phyloP scores from a whole-genome alignment of 2,888 invertebrate genomes.

The Crepidodera aurea region DNA sequence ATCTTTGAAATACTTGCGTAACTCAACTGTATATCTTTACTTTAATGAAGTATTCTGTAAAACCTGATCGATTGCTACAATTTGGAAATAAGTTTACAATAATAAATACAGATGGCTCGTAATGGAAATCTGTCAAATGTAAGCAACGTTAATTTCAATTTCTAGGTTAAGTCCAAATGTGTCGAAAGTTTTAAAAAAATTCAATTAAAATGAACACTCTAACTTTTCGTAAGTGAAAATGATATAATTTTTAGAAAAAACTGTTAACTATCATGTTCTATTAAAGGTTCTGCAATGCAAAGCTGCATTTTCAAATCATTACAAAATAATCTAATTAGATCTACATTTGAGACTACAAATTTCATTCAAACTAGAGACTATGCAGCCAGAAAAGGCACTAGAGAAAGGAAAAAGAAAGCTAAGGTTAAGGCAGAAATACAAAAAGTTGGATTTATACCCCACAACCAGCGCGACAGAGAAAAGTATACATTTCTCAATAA shows the following conservation, averaged over 20 bases:
- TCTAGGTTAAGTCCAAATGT: not conserved
- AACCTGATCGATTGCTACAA: too few species aligned
- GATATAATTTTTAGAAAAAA: not conserved
- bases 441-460: slow-evolving; percentile 79
- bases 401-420: slow-evolving; percentile 75
- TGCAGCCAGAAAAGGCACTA: slow-evolving; percentile 85
- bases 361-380: slow-evolving; percentile 60
- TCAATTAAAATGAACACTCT: slow-evolving; percentile 13
- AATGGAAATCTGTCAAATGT: too few species aligned
- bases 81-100: too few species aligned
- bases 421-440: slow-evolving; percentile 80
- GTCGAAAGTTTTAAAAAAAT: not conserved
- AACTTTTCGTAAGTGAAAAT: slow-evolving; percentile 21
- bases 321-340: slow-evolving; percentile 26
- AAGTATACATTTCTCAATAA: slow-evolving; percentile 54
- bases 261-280: not conserved
- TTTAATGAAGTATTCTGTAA: too few species aligned
- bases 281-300: slow-evolving; percentile 10
- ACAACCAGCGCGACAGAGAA: slow-evolving; percentile 69
- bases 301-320: slow-evolving; percentile 1
- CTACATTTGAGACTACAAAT: slow-evolving; percentile 28
- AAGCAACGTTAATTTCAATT: too few species aligned
- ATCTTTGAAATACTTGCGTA: too few species aligned
- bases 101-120: too few species aligned
- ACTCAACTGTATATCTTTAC: too few species aligned